Conservation (phyloP, 2,113 vertebrate genomes). For the Alectura lathami region DNA sequence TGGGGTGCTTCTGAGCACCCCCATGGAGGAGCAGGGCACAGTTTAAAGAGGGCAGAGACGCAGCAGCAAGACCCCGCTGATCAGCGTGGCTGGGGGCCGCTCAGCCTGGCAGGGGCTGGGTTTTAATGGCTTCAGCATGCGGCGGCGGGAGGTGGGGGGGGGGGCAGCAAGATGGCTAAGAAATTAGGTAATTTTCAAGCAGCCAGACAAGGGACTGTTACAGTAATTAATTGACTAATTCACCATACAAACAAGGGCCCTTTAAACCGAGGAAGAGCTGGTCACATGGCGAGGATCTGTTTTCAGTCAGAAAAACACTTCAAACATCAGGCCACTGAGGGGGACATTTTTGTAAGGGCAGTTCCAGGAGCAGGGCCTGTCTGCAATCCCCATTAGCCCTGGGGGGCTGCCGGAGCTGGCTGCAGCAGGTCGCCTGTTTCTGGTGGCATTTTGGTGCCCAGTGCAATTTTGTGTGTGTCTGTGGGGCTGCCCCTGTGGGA, state of each 20-base stretch:
- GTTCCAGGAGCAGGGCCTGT: not conserved
- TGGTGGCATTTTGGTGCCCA: not conserved
- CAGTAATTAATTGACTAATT: constrained; percentile 80
- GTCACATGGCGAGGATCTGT: constrained; percentile 68
- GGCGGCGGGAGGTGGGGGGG: not conserved
- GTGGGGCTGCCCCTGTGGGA: not conserved
- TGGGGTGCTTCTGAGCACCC: not conserved
- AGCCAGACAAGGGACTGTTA: constrained; percentile 72
- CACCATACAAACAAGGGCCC: constrained; percentile 69
- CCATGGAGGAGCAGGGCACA: not conserved
- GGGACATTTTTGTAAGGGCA: not conserved
- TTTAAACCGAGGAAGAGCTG: constrained; percentile 70
- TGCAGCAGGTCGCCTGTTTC: not conserved
- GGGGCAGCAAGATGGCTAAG: not conserved
- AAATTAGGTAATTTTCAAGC: constrained; percentile 61
- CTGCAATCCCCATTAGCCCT: not conserved
- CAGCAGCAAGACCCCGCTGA: rapidly evolving
- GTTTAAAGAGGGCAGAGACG: not conserved
- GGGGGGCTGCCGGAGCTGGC: rapidly evolving
- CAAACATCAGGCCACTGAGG: constrained; percentile 24
- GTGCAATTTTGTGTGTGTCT: rapidly evolving
- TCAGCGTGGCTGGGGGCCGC: not conserved
- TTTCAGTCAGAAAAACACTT: constrained; percentile 68
- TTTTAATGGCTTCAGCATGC: constrained; percentile 29
- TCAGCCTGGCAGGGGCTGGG: not conserved